Evolutionary conservation across 2,888 invertebrate species (phyloP), one percentile per base, ranked within the genome.

Genomic region (Drosophila borborema): DNA sequence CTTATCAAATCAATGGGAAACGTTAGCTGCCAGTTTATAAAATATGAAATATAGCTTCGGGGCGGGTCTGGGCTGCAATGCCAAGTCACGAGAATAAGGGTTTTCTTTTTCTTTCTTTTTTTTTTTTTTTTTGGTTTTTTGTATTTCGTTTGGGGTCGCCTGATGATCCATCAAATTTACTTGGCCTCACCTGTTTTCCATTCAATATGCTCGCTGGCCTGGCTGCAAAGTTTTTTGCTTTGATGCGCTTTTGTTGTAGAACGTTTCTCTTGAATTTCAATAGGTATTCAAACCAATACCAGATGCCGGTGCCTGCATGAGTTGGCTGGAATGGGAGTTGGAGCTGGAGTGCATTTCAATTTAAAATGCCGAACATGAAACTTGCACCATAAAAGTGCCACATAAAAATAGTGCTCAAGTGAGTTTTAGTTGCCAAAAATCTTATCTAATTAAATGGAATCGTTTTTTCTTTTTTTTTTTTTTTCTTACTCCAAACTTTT

Each of bases 401-500:
- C 71, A 86, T 86, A 80, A 86, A 72, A 73, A 49, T 36, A 59
- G 40, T 20, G 66, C 41, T 51, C 31, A 45, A 53, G 53, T 40
- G 40, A 71, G 51, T 78, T 78, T 81, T 59, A 72, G 78, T 74
- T 77, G 65, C 77, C 72, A 65, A 81, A 84, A 84, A 77, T 81
- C 68, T 79, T 61, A 77, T 77, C 83, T 86, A 88, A 86, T 86
- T 86, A 88, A 86, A 86, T 86, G 77, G 78, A 86, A 86, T 82
- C 71, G 77, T 73, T 18, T 48, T n/a, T 16, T 49, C 3, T n/a
- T n/a, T 3, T 48, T 31, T 12, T 31, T 79, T 16, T 16, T 16
- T 6, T 75, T 80, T 67, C 74, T 73, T 38, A 54, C 70, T 70
- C 67, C 43, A 80, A 88, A 83, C 72, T 88, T 88, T 86, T 83